Conservation (phyloP, 2,888 invertebrate species). For the Candidula unifasciata region DNA sequence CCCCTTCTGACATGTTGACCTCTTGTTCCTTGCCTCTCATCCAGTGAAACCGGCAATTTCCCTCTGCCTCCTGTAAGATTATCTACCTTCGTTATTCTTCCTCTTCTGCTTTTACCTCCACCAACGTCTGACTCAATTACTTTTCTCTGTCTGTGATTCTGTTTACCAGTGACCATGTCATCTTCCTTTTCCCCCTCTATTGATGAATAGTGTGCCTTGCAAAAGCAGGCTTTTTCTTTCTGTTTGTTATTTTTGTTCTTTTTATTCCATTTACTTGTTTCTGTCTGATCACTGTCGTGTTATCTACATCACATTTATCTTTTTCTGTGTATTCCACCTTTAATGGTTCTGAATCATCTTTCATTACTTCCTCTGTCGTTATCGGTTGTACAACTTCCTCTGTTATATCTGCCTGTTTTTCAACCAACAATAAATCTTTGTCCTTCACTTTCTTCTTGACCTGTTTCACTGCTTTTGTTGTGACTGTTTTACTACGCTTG, state of each 20-base stretch:
- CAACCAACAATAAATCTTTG: background rate
- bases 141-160: background rate
- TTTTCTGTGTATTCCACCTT: background rate
- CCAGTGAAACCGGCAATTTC: background rate
- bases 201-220: background rate
- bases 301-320: background rate
- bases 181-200: background rate
- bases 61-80: background rate
- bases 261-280: background rate
- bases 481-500: background rate
- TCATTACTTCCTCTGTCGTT: background rate
- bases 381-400: background rate
- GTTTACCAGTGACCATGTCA: background rate
- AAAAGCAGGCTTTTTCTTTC: background rate
- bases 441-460: background rate
- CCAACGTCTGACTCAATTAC: background rate
- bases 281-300: background rate
- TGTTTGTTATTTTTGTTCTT: background rate
- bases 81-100: background rate
- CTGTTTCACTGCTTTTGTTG: background rate
- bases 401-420: background rate
- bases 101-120: background rate
- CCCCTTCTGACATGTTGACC: constrained; percentile 39
- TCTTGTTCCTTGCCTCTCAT: constrained; percentile 21
- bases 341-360: background rate